Evolutionary conservation across 2,113 vertebrate species (phyloP).

Genomic region (Pteronura brasiliensis): DNA sequence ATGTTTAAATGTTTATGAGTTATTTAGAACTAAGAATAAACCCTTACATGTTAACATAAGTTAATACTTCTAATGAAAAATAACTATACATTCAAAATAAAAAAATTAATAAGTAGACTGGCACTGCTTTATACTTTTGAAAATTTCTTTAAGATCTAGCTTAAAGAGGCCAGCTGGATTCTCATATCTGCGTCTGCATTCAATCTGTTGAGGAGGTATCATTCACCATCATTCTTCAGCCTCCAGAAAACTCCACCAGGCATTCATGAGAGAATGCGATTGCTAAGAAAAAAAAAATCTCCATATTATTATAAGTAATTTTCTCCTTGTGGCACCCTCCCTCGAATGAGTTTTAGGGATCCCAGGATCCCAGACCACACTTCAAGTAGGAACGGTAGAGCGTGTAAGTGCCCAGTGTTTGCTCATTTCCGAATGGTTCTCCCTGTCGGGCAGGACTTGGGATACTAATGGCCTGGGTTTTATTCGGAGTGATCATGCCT

Average conservation of each 20-base stretch:
- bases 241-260: constrained; percentile 21
- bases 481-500: neutral
- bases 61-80: constrained; percentile 18
- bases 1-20: neutral
- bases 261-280: neutral
- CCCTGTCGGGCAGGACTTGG: neutral
- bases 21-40: constrained; percentile 5
- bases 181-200: constrained; percentile 20
- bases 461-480: neutral
- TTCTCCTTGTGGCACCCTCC: neutral
- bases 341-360: neutral
- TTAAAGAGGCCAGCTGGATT: constrained; percentile 52
- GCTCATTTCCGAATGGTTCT: neutral
- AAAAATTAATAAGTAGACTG: neutral
- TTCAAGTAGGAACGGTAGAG: neutral
- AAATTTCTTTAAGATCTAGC: constrained; percentile 39
- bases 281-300: neutral
- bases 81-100: neutral
- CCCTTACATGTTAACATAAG: neutral
- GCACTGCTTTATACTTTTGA: constrained; percentile 19
- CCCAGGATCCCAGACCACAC: neutral
- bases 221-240: neutral
- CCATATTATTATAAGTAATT: neutral
- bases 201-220: constrained; percentile 44
- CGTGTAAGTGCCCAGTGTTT: neutral